These are phyloP conservation scores for Drepanosiphum platanoidis DNA, from an alignment of 2,888 invertebrate genomes.

Conservation along the genomic window DNA sequence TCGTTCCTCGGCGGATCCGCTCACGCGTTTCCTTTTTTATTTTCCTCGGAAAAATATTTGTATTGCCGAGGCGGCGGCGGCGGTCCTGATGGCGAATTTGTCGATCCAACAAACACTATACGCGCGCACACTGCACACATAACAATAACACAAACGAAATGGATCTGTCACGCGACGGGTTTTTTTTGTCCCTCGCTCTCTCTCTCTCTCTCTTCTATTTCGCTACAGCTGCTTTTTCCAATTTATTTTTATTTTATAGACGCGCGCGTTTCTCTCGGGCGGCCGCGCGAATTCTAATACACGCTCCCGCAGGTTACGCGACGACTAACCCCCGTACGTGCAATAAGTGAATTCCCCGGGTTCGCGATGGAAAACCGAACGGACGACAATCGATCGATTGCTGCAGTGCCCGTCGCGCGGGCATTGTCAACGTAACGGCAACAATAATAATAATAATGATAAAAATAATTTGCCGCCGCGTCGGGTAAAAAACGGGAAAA, in stretches of 20 bases:
- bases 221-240: neutral
- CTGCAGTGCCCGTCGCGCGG: no score
- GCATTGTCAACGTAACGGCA: no score
- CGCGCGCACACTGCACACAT: no score
- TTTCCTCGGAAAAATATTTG: slow-evolving; percentile 4
- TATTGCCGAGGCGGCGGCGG: neutral
- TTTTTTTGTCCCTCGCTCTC: no score
- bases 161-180: neutral
- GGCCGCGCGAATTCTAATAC: neutral
- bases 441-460: no score
- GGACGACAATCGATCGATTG: no score
- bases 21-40: neutral
- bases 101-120: slow-evolving; percentile 15
- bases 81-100: neutral
- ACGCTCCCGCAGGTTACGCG: neutral
- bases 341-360: no score
- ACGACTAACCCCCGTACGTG: no score
- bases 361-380: no score
- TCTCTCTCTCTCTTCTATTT: no score
- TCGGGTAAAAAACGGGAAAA: no score
- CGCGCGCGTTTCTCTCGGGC: neutral
- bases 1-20: neutral
- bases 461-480: no score
- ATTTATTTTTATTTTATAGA: slow-evolving; percentile 9
- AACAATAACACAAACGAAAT: slow-evolving; percentile 4